Base-by-base conservation (phyloP, 1,140 invertebrate species). In the Drosophila sproati region DNA sequence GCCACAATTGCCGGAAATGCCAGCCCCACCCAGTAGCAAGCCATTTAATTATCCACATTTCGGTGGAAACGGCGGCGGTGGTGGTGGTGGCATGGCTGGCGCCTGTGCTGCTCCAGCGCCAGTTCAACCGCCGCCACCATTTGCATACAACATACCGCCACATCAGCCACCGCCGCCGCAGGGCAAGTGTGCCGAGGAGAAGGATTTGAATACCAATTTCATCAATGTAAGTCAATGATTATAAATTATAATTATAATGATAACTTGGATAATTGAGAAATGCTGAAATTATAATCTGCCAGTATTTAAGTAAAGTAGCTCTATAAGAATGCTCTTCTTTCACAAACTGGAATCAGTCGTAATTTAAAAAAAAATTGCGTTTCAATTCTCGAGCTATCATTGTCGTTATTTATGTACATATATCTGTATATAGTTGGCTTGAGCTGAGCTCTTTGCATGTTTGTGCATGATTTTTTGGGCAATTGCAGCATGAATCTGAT, bases 91-190 rank as follows among this genome's bases (percentile, higher is more conserved):
- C 10, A 64, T 75, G 45, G 80, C 60, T n/a, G 61, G 73, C 0
- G 62, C 70, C n/a, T 66, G 62, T 73, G 80, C 43, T 12, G 79
- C 64, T 54, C 52, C 41, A 47, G 34, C 39, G 2, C 50, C 67
- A 3, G 63, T 77, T 63, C 71, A 93, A 91, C 92, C 94, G 72
- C 92, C 94, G 48, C 91, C 93, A 61, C 93, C 95, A 12, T 95
- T 96, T 92, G 95, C 94, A 0, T 97, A 96, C 73, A 96, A 96
- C 75, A 95, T 96, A 88, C 96, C 96, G 75, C 94, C 95, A 6
- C 93, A 93, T 61, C 93, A 79, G 59, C 78, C 77, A 35, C 20
- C 71, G 10, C 8, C 63, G 29, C 51, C 69, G 43, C 79, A 93
- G 75, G 85, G 91, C 82, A 85, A 78, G 94, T 89, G 85, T 29